Percentiles rank a stretch among this genome's conserved stretches.
Evolutionary conservation across 2,113 vertebrate genomes (phyloP).

Genomic region (Colius striatus): DNA sequence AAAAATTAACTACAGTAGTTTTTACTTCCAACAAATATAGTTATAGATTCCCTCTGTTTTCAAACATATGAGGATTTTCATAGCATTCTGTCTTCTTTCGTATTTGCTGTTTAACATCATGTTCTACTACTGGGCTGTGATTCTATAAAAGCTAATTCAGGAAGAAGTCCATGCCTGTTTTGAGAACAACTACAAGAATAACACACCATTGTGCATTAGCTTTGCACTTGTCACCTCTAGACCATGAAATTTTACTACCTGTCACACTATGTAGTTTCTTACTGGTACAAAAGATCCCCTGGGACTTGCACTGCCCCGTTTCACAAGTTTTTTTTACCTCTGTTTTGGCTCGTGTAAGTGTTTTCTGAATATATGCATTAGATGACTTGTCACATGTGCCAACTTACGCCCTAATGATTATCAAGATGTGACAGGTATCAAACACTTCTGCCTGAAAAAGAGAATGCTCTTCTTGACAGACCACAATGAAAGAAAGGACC

Average conservation of each 20-base stretch:
- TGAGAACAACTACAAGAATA: neutral
- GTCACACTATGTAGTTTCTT: neutral
- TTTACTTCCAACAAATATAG: neutral
- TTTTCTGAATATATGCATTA: neutral
- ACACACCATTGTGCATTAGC: neutral
- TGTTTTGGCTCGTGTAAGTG: neutral
- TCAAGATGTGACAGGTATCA: neutral
- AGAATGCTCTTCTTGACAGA: neutral
- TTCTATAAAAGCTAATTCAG: neutral
- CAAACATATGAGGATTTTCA: neutral
- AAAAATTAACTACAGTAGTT: neutral
- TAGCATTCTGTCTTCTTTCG: neutral
- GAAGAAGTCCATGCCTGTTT: neutral
- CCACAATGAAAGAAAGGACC: neutral
- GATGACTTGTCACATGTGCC: neutral
- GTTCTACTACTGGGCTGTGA: neutral
- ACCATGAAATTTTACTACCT: neutral
- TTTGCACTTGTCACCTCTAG: neutral
- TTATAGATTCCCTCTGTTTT: neutral
- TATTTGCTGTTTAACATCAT: neutral
- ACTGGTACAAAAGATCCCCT: neutral
- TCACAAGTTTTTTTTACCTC: neutral
- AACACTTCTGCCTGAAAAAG: neutral
- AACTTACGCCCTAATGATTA: neutral
- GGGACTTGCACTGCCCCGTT: neutral